Percentiles rank a stretch among this genome's conserved stretches.
Evolutionary conservation across 1,140 invertebrate species (phyloP).

Genomic region (Macrostomum lignano): DNA sequence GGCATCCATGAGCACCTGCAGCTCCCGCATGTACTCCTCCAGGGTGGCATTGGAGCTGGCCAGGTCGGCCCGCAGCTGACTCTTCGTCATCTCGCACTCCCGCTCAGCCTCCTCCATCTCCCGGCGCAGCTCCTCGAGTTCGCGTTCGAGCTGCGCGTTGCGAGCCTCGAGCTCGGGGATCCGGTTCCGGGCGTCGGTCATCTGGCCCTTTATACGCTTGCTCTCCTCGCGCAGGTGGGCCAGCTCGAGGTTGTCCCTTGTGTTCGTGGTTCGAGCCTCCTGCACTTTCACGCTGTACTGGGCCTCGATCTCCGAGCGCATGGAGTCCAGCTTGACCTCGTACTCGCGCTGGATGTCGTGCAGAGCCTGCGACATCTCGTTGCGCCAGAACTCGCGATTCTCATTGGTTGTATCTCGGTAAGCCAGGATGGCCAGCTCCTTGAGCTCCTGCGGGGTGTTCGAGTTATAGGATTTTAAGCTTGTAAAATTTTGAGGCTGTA

Average conservation of each 20-base stretch:
- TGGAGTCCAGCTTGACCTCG: conserved; percentile 25
- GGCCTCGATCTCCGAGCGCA: conserved; percentile 23
- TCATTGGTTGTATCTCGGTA: conserved; percentile 29
- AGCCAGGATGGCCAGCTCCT: conserved; percentile 30
- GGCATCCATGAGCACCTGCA: conserved; percentile 26
- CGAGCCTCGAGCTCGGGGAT: conserved; percentile 29
- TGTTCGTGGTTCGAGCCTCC: conserved; percentile 30
- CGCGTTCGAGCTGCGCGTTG: conserved; percentile 29
- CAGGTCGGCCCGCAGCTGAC: conserved; percentile 15
- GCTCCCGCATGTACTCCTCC: conserved; percentile 22
- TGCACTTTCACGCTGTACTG: conserved; percentile 28
- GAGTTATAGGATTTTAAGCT: no score
- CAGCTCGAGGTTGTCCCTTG: conserved; percentile 30
- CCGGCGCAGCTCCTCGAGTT: conserved; percentile 25
- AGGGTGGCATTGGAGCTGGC: conserved; percentile 19
- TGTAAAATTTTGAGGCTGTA: no score
- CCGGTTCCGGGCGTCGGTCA: conserved; percentile 24
- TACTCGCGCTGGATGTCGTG: conserved; percentile 31
- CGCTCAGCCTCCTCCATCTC: conserved; percentile 20
- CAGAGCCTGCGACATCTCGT: conserved; percentile 30
- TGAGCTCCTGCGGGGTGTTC: conserved; percentile 23
- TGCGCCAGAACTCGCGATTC: conserved; percentile 31
- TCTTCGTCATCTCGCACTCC: conserved; percentile 8
- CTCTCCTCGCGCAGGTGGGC: conserved; percentile 28
- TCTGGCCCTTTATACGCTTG: conserved; percentile 25